Conservation (phyloP, 2,113 vertebrate genomes). For the Sinocyclocheilus anophthalmus region DNA sequence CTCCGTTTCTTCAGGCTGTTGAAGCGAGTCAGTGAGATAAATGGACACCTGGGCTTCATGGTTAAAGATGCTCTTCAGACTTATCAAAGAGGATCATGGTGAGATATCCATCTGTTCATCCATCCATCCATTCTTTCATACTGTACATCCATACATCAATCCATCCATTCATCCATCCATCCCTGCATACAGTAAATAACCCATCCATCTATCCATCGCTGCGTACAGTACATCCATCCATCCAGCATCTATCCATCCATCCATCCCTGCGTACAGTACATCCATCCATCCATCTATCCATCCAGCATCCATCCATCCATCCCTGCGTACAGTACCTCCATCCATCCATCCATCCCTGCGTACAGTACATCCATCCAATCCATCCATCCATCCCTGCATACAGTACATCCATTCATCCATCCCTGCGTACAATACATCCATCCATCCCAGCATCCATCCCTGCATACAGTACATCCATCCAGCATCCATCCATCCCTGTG, state of each 20-base stretch:
- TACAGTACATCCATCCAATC: too few relatives aligned
- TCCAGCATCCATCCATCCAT: not conserved
- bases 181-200: not conserved
- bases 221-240: not conserved
- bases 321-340: not conserved
- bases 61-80: slow-evolving; percentile 86
- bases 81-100: slow-evolving; percentile 85
- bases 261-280: not conserved
- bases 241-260: not conserved
- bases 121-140: not conserved
- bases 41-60: slow-evolving; percentile 87
- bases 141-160: not conserved
- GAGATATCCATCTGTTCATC: slow-evolving; percentile 50
- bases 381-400: not conserved
- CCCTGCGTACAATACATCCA: not conserved
- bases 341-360: not conserved
- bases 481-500: not conserved
- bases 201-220: not conserved
- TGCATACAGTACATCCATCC: not conserved
- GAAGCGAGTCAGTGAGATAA: slow-evolving; percentile 85
- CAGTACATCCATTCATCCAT: not conserved
- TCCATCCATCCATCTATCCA: not conserved
- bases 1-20: slow-evolving; percentile 77
- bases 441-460: not conserved
- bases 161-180: not conserved